Conservation (phyloP, 2,888 invertebrate species). For the Tenthredo notha region DNA sequence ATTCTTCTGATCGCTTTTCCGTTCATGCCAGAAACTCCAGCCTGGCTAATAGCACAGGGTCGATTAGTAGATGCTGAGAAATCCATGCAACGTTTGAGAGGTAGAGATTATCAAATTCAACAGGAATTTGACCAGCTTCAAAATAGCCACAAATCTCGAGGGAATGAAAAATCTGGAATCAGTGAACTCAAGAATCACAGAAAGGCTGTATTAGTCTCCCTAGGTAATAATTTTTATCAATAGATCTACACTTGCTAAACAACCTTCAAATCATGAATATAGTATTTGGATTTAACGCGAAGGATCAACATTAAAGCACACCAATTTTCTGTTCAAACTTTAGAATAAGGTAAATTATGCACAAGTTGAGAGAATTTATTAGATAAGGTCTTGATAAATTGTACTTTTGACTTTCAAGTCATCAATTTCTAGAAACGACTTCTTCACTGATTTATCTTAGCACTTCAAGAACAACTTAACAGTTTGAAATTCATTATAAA, state of each 20-base stretch:
- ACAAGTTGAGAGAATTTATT: background rate
- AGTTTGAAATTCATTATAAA: background rate
- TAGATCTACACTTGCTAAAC: background rate
- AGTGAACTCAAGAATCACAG: conserved; percentile 58
- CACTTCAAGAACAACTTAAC: background rate
- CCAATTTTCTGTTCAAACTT: background rate
- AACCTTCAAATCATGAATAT: background rate
- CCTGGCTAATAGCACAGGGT: conserved; percentile 81
- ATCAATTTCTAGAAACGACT: background rate
- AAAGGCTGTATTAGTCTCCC: conserved; percentile 59
- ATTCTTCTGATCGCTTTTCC: conserved; percentile 79
- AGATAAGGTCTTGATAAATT: background rate
- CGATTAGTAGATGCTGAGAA: conserved; percentile 81
- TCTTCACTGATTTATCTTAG: background rate
- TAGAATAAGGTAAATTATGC: background rate
- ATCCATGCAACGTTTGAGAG: conserved; percentile 83
- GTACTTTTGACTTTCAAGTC: background rate
- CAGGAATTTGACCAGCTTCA: conserved; percentile 80
- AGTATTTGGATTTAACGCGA: background rate
- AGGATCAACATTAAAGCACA: background rate
- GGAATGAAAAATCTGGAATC: conserved; percentile 58
- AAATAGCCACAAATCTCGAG: conserved; percentile 59
- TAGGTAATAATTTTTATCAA: conserved; percentile 55
- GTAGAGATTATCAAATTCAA: conserved; percentile 81
- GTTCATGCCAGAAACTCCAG: conserved; percentile 88